A percentile compares a stretch with the other conserved stretches of the same genome.
These are phyloP conservation scores for Pogonocherus hispidulus DNA, from an alignment of 2,888 invertebrate genomes.

Conservation along the genomic window DNA sequence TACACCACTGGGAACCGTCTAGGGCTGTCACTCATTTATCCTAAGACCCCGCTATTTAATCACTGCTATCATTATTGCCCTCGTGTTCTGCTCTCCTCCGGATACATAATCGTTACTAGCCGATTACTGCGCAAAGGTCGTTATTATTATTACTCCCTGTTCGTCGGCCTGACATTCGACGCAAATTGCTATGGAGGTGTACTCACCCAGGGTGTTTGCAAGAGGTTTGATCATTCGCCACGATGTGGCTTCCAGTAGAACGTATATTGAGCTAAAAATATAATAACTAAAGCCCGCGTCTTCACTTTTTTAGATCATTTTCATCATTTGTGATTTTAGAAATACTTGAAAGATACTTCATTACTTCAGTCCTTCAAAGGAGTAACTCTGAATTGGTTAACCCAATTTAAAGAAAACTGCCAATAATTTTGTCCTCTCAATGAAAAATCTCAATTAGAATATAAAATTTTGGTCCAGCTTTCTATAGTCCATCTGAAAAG, in stretches of 20 bases:
- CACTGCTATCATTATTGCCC: slow-evolving; percentile 66
- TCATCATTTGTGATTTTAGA: too few relatives aligned
- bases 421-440: too few relatives aligned
- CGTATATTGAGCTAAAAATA: too few relatives aligned
- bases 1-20: slow-evolving; percentile 66
- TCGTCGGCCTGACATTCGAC: slow-evolving; percentile 40
- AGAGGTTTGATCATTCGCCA: background rate
- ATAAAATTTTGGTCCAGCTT: too few relatives aligned
- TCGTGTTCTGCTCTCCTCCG: slow-evolving; percentile 48
- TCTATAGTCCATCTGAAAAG: too few relatives aligned
- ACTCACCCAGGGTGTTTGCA: background rate
- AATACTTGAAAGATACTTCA: too few relatives aligned
- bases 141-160: slow-evolving; percentile 55
- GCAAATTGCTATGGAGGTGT: slow-evolving; percentile 37
- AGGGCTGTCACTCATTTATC: slow-evolving; percentile 68
- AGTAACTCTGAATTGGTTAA: too few relatives aligned
- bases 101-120: slow-evolving; percentile 60
- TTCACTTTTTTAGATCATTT: too few relatives aligned
- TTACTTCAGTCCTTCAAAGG: too few relatives aligned
- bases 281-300: too few relatives aligned
- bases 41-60: slow-evolving; percentile 68
- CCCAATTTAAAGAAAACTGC: too few relatives aligned
- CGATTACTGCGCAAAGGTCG: slow-evolving; percentile 50
- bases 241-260: background rate
- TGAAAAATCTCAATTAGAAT: too few relatives aligned